Conservation (phyloP, 1,140 invertebrate genomes). For the Acromyrmex charruanus region DNA sequence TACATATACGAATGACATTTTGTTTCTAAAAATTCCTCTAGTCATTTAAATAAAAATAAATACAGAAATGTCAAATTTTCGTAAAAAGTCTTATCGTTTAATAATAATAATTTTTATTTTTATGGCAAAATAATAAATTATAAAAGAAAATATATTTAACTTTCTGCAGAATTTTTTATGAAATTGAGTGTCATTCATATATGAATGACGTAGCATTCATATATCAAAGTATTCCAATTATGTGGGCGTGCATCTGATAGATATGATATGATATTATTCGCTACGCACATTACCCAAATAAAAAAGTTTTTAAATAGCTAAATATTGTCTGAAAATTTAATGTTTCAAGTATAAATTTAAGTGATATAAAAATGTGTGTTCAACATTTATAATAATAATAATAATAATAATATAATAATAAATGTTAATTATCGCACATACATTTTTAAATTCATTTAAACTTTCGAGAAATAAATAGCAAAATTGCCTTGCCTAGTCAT, state of each 20-base stretch:
- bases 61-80: not conserved
- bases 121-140: not conserved
- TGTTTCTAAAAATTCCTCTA: not conserved
- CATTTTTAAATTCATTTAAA: conserved; percentile 51
- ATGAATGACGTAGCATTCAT: not conserved
- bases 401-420: conserved; percentile 47
- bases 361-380: conserved; percentile 75
- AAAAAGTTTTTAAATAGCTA: not conserved
- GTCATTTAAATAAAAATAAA: conserved; percentile 4
- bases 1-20: not conserved
- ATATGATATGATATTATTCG: not conserved
- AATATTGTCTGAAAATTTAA: conserved; percentile 38
- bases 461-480: conserved; percentile 67
- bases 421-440: conserved; percentile 50
- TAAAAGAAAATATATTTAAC: not conserved
- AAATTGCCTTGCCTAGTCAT: conserved; percentile 21
- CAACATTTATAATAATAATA: conserved; percentile 77
- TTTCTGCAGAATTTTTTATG: not conserved
- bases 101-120: not conserved
- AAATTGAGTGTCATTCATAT: not conserved
- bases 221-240: not conserved
- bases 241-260: not conserved
- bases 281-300: not conserved
- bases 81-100: not conserved
- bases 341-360: conserved; percentile 77